These are phyloP conservation scores for Megaleporinus macrocephalus DNA, from an alignment of 2,113 vertebrate species.

Conservation along the genomic window DNA sequence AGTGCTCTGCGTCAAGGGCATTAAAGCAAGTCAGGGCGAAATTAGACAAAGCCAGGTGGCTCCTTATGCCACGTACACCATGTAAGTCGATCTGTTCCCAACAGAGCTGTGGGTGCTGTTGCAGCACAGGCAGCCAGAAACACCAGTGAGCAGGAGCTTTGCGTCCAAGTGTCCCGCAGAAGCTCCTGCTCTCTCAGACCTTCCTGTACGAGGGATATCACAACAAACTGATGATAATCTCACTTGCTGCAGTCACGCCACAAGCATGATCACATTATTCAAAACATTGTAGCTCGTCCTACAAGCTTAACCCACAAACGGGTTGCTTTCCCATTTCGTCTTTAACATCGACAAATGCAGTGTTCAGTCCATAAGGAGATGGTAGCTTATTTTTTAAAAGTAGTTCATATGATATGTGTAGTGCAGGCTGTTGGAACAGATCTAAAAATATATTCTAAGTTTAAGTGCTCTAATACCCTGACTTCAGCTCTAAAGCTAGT, in stretches of 20 bases:
- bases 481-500: conserved; percentile 35
- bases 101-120: conserved; percentile 57
- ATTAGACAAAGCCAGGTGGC: conserved; percentile 57
- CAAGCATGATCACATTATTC: neutral
- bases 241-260: neutral
- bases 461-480: conserved; percentile 32
- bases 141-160: conserved; percentile 24
- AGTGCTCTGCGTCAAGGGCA: neutral
- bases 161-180: conserved; percentile 12
- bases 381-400: conserved; percentile 17
- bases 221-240: neutral
- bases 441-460: conserved; percentile 35
- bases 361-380: neutral
- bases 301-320: neutral
- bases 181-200: conserved; percentile 1
- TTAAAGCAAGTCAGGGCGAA: conserved; percentile 41
- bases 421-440: neutral
- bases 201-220: neutral
- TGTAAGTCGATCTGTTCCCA: conserved; percentile 61
- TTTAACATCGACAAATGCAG: conserved; percentile 5
- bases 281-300: neutral
- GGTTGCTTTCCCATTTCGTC: neutral
- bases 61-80: conserved; percentile 56
- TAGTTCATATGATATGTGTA: conserved; percentile 18
- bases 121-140: conserved; percentile 27